Evolutionary conservation across 2,888 invertebrate genomes (phyloP).

Genomic region (Caenorhabditis japonica): DNA sequence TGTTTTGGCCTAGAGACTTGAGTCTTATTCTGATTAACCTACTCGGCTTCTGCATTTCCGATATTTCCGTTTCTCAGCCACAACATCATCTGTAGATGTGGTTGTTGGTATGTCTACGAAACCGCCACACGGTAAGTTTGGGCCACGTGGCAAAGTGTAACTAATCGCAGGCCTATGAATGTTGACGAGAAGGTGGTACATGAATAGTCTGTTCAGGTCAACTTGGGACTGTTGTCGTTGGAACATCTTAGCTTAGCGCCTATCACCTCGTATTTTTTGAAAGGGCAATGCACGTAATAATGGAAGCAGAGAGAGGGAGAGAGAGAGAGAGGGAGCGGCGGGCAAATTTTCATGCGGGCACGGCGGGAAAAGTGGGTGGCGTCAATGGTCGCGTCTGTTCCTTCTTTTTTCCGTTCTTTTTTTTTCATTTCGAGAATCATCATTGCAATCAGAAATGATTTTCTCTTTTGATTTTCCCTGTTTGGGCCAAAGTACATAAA

Average conservation of each 20-base stretch:
- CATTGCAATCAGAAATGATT: slow-evolving; percentile 19
- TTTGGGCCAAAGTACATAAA: slow-evolving; percentile 3
- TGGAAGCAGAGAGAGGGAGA: slow-evolving; percentile 17
- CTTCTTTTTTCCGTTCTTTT: slow-evolving; percentile 17
- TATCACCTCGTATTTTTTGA: slow-evolving; percentile 18
- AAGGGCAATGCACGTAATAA: slow-evolving; percentile 39
- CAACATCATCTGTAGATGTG: background rate
- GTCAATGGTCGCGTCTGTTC: slow-evolving; percentile 31
- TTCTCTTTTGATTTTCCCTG: background rate
- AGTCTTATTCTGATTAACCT: background rate
- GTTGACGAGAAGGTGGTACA: slow-evolving; percentile 25
- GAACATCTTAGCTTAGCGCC: slow-evolving; percentile 17
- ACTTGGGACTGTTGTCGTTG: background rate
- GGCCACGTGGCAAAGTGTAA: slow-evolving; percentile 18
- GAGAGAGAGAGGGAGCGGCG: slow-evolving; percentile 5
- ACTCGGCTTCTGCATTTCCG: slow-evolving; percentile 19
- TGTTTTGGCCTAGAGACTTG: too few relatives aligned
- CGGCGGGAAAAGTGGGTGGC: slow-evolving; percentile 47
- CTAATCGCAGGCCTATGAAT: slow-evolving; percentile 10
- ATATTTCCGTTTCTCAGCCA: slow-evolving; percentile 9
- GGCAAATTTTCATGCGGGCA: slow-evolving; percentile 40
- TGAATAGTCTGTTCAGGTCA: slow-evolving; percentile 17
- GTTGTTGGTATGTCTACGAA: too few relatives aligned
- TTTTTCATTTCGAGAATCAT: too few relatives aligned
- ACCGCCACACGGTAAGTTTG: too few relatives aligned